A percentile compares a stretch with the other conserved stretches of the same genome.
Conservation (phyloP, 2,797 vertebrate genomes). For the Orestias chungarensis region DNA sequence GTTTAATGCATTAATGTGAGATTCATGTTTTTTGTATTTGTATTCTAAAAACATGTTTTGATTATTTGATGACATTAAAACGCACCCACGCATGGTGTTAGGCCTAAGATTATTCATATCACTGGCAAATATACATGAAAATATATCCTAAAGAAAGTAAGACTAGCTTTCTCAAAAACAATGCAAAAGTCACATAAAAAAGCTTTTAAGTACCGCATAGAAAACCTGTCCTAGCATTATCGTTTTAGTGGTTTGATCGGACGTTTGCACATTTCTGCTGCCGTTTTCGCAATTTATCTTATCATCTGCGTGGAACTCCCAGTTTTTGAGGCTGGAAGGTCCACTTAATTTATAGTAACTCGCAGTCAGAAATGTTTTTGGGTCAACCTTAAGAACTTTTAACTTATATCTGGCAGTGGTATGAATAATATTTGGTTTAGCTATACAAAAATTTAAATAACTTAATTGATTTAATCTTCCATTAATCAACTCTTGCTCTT, state of each 20-base stretch:
- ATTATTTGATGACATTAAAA: background rate
- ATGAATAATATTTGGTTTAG: background rate
- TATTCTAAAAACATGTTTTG: background rate
- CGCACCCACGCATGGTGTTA: background rate
- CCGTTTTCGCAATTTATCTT: background rate
- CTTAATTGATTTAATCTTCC: background rate
- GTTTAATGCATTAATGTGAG: background rate
- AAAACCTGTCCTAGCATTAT: too few relatives aligned
- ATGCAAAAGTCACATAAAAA: background rate
- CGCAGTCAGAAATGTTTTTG: background rate
- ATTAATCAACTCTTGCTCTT: background rate
- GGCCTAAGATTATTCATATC: background rate
- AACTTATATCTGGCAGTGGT: background rate
- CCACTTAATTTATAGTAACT: background rate
- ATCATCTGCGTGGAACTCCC: background rate
- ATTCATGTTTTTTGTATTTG: background rate
- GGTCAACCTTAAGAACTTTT: background rate
- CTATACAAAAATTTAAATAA: background rate
- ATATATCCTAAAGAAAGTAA: background rate
- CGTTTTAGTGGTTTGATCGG: too few relatives aligned
- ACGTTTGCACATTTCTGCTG: background rate
- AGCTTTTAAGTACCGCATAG: too few relatives aligned
- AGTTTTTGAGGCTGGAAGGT: background rate
- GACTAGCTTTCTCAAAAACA: background rate
- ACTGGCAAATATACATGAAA: background rate